Percentiles rank a stretch among this genome's conserved stretches.
phyloP scores from a whole-genome alignment of 2,888 invertebrate species.

The Mechanitis messenoides region DNA sequence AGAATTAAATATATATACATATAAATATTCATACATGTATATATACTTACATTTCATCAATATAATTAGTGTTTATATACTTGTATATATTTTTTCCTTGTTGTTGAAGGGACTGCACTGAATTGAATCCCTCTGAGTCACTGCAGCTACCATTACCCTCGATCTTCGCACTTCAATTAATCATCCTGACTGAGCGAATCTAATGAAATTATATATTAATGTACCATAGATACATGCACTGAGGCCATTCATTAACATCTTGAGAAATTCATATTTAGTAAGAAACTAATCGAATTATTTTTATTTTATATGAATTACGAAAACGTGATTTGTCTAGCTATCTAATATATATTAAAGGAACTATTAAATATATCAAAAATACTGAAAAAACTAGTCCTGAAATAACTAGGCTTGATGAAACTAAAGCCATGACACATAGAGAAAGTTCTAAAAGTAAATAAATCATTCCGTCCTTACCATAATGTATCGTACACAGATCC shows the following conservation, averaged over 20 bases:
- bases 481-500: conserved; percentile 19
- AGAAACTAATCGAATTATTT: no score
- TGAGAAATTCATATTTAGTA: no score
- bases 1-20: background rate
- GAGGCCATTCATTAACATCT: background rate
- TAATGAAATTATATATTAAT: conserved; percentile 28
- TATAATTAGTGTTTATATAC: no score
- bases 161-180: conserved; percentile 22
- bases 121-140: background rate
- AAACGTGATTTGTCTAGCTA: no score
- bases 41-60: no score
- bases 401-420: no score
- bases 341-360: no score
- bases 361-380: no score
- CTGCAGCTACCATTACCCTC: conserved; percentile 3
- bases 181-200: conserved; percentile 26
- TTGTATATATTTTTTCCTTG: background rate
- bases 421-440: background rate
- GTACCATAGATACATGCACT: conserved; percentile 22
- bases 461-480: background rate
- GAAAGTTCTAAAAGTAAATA: conserved; percentile 9
- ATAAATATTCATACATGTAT: no score
- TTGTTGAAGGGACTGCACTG: background rate
- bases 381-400: no score
- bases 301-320: no score